These are phyloP conservation scores for Drosophila differens DNA, from an alignment of 2,888 invertebrate species.

Conservation along the genomic window DNA sequence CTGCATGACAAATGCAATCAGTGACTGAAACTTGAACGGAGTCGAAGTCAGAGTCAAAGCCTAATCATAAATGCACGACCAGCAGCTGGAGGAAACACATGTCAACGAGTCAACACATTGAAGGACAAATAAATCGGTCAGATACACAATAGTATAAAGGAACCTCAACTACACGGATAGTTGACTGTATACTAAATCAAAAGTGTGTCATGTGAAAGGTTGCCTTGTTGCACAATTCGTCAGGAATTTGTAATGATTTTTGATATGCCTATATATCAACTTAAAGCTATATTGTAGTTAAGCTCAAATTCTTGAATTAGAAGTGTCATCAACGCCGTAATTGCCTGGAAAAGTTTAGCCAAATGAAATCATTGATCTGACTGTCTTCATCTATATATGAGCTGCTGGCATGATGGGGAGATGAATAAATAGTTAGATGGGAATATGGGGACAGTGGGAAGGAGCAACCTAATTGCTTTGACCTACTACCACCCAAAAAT, in stretches of 20 bases:
- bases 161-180: not conserved
- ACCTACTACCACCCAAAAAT: slow-evolving; percentile 58
- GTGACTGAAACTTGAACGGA: slow-evolving; percentile 14
- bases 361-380: not conserved
- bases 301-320: not conserved
- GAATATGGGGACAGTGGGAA: not conserved
- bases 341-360: not conserved
- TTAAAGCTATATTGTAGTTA: not conserved
- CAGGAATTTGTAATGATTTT: not conserved
- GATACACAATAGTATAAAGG: not conserved
- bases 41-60: not conserved
- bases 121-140: slow-evolving; percentile 51
- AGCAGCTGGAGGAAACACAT: slow-evolving; percentile 46
- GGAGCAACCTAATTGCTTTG: slow-evolving; percentile 70
- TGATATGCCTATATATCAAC: not conserved
- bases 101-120: slow-evolving; percentile 22
- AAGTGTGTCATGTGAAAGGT: slow-evolving; percentile 51
- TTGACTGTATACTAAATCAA: slow-evolving; percentile 12
- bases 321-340: not conserved
- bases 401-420: not conserved
- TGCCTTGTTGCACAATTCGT: slow-evolving; percentile 1
- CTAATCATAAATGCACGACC: slow-evolving; percentile 55
- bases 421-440: not conserved
- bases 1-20: slow-evolving; percentile 62
- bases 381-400: not conserved